Evolutionary conservation across 1,140 invertebrate genomes (phyloP).

Genomic region (Drosophila subobscura): DNA sequence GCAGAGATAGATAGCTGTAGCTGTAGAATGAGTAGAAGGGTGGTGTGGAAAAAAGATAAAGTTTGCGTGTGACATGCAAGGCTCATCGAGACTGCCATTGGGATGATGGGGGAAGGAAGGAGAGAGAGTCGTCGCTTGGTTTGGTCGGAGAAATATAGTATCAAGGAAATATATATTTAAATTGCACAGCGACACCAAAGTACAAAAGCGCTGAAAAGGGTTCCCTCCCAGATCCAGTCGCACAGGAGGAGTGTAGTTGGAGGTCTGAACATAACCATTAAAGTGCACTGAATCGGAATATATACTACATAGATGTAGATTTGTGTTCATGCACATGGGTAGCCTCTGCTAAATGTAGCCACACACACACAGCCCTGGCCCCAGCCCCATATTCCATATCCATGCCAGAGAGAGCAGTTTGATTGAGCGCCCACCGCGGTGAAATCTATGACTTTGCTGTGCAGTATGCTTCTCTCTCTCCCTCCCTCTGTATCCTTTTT

Average conservation of each 20-base stretch:
- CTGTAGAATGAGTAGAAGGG: no score
- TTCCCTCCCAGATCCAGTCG: conserved; percentile 13
- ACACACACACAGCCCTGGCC: conserved; percentile 33
- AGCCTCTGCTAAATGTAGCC: conserved; percentile 54
- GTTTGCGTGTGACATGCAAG: conserved; percentile 74
- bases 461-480: conserved; percentile 38
- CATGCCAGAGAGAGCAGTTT: conserved; percentile 28
- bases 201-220: conserved; percentile 19
- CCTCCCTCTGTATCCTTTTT: neutral
- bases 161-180: conserved; percentile 52
- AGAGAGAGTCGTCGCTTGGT: conserved; percentile 4
- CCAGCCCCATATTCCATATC: neutral
- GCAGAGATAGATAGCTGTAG: conserved; percentile 3
- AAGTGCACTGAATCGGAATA: conserved; percentile 63
- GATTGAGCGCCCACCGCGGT: conserved; percentile 30
- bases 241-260: neutral
- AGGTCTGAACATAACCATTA: conserved; percentile 56
- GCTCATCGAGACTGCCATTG: neutral
- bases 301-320: conserved; percentile 16
- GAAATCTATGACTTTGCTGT: conserved; percentile 60
- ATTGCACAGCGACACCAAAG: conserved; percentile 49
- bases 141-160: conserved; percentile 37
- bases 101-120: conserved; percentile 3
- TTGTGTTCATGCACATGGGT: conserved; percentile 11
- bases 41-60: neutral